Conservation (phyloP, 2,888 invertebrate genomes). For the Rhagium mordax region DNA sequence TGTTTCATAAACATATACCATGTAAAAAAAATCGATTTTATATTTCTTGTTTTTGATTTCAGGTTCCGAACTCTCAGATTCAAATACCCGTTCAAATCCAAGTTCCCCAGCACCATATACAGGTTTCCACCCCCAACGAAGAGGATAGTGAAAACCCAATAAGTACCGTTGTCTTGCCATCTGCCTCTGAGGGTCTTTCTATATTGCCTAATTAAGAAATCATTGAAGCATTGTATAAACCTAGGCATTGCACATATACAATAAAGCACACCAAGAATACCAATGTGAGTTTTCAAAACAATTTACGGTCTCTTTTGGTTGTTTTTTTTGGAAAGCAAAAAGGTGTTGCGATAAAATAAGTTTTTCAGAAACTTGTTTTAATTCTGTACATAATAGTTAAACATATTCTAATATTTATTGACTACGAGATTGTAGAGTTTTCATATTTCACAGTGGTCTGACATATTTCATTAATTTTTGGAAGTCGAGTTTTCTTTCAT, state of each 20-base stretch:
- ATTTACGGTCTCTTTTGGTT: background rate
- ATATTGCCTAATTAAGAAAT: conserved; percentile 44
- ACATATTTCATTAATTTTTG: background rate
- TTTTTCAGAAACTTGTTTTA: background rate
- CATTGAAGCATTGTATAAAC: no score
- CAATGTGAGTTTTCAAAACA: background rate
- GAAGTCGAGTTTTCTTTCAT: background rate
- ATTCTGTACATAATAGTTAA: conserved; percentile 21
- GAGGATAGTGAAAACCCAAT: conserved; percentile 62
- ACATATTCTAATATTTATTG: conserved; percentile 27
- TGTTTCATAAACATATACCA: background rate
- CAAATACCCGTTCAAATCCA: conserved; percentile 79
- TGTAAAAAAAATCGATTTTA: background rate
- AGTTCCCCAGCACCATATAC: conserved; percentile 74
- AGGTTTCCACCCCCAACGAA: conserved; percentile 61
- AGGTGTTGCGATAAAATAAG: background rate
- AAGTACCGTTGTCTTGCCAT: conserved; percentile 73
- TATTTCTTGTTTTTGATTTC: conserved; percentile 27
- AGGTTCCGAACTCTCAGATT: conserved; percentile 77
- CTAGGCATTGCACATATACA: no score
- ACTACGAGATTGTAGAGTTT: background rate
- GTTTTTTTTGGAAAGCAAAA: background rate
- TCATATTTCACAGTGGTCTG: background rate
- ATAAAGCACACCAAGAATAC: background rate
- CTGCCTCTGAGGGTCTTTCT: conserved; percentile 60